Evolutionary conservation across 2,888 invertebrate genomes (phyloP).

Genomic region (Eilema sororculum): DNA sequence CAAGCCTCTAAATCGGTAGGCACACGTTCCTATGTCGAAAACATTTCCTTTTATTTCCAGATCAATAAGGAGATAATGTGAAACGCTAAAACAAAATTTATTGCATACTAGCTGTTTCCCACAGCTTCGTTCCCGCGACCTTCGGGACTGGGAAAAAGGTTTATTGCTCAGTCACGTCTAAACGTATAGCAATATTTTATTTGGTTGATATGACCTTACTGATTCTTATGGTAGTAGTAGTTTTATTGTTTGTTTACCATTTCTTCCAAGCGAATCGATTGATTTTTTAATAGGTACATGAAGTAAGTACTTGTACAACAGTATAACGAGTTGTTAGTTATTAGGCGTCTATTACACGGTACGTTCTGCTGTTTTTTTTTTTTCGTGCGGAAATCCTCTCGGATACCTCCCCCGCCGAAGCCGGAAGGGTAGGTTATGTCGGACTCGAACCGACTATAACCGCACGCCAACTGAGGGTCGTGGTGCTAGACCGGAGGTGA

Average conservation of each 20-base stretch:
- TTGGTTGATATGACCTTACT: constrained; percentile 36
- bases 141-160: constrained; percentile 45
- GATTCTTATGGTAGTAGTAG: constrained; percentile 27
- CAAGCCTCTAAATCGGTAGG: constrained; percentile 10
- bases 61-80: constrained; percentile 41
- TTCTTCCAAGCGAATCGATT: background rate
- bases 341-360: too few species aligned
- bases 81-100: constrained; percentile 45
- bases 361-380: too few species aligned
- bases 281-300: too few species aligned
- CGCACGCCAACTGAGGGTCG: too few species aligned
- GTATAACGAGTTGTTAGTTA: too few species aligned
- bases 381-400: too few species aligned
- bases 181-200: constrained; percentile 44
- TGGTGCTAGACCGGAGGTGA: too few species aligned
- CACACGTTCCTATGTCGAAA: constrained; percentile 22
- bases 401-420: too few species aligned
- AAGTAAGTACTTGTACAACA: too few species aligned
- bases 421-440: too few species aligned
- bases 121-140: constrained; percentile 38
- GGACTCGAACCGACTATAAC: too few species aligned
- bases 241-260: background rate
- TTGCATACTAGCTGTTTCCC: constrained; percentile 39
- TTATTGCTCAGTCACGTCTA: constrained; percentile 50
- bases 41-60: constrained; percentile 34